These are phyloP conservation scores for Corythornis madagascariensis DNA, from an alignment of 2,113 vertebrate genomes.

Conservation along the genomic window DNA sequence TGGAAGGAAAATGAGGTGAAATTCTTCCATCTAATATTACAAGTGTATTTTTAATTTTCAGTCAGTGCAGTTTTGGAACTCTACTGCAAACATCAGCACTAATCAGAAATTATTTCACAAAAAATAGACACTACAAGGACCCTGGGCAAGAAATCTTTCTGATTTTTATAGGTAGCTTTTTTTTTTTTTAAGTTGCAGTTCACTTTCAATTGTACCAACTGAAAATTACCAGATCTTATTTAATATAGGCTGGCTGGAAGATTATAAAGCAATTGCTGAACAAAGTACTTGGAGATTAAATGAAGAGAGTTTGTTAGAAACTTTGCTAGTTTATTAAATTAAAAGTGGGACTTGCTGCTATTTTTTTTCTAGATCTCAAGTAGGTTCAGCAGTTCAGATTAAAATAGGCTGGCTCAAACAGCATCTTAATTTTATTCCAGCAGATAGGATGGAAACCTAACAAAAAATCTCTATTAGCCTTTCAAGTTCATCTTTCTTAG, in stretches of 20 bases:
- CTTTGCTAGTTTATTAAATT: not conserved
- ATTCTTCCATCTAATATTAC: not conserved
- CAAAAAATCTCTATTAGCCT: not conserved
- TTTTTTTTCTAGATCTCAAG: not conserved
- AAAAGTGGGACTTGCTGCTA: not conserved
- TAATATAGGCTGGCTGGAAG: not conserved
- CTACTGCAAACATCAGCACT: not conserved
- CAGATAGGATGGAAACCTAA: not conserved
- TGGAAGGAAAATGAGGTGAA: not conserved
- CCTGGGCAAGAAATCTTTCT: not conserved
- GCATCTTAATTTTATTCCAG: not conserved
- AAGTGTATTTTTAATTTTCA: not conserved
- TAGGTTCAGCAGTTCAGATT: not conserved
- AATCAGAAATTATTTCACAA: not conserved
- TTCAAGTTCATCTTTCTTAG: not conserved
- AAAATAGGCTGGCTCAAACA: not conserved
- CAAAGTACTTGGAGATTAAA: not conserved
- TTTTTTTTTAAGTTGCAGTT: not conserved
- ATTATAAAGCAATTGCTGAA: not conserved
- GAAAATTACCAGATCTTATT: conserved; percentile 7
- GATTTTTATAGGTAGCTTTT: not conserved
- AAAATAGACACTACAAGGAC: not conserved
- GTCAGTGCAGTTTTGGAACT: not conserved
- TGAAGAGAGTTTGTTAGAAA: not conserved
- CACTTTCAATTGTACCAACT: not conserved